phyloP scores from a whole-genome alignment of 1,140 invertebrate species.

The Melipona quadrifasciata region DNA sequence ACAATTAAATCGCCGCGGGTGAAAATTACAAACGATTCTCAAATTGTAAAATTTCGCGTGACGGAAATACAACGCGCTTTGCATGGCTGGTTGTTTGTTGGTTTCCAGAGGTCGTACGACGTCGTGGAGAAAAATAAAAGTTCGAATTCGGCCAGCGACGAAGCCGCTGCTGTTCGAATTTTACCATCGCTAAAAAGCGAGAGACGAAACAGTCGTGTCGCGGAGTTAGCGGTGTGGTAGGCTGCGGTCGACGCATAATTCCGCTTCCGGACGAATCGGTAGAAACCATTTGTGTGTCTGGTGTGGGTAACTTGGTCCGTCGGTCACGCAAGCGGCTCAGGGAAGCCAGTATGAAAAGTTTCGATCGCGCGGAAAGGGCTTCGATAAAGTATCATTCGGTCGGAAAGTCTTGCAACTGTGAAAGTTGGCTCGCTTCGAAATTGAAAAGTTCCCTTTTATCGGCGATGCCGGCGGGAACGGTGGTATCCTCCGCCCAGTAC shows the following conservation, averaged over 20 bases:
- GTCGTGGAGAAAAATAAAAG: not conserved
- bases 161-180: not conserved
- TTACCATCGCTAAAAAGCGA: not conserved
- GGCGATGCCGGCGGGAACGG: not conserved
- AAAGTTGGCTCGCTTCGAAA: conserved; percentile 39
- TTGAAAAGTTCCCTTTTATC: conserved; percentile 56
- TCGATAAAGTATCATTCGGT: conserved; percentile 57
- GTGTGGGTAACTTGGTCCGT: conserved; percentile 12
- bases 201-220: not conserved
- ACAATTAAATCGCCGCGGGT: conserved; percentile 10
- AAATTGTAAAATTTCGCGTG: not conserved
- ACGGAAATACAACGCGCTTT: too few species aligned
- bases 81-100: not conserved
- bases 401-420: conserved; percentile 46
- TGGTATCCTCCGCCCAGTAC: not conserved
- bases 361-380: conserved; percentile 53
- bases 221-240: not conserved
- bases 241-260: conserved; percentile 20
- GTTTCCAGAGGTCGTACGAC: not conserved
- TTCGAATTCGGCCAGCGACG: not conserved
- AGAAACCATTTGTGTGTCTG: conserved; percentile 39
- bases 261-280: not conserved
- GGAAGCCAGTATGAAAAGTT: conserved; percentile 51
- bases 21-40: conserved; percentile 18
- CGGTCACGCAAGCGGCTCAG: conserved; percentile 40